Conservation (phyloP, 2,888 invertebrate genomes). For the Laothoe populi region DNA sequence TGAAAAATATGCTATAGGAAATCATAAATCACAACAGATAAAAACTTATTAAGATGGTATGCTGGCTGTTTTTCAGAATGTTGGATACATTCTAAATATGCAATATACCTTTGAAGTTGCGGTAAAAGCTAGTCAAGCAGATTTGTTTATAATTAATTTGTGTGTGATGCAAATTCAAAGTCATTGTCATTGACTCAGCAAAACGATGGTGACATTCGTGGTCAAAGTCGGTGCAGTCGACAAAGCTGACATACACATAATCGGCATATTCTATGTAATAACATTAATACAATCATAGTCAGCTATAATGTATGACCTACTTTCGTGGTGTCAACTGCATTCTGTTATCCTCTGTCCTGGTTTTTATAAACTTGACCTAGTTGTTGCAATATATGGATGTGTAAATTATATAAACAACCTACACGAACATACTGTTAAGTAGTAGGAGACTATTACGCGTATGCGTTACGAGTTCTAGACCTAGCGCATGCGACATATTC, state of each 20-base stretch:
- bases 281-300: slow-evolving; percentile 5
- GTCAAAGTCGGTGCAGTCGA: not conserved
- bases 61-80: no score
- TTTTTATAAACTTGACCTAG: slow-evolving; percentile 79
- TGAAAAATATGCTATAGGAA: no score
- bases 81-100: no score
- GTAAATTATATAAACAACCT: slow-evolving; percentile 60
- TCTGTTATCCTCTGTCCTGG: slow-evolving; percentile 80
- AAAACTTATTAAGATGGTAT: no score
- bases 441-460: slow-evolving; percentile 51
- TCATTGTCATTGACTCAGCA: not conserved
- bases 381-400: slow-evolving; percentile 60
- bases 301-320: slow-evolving; percentile 55
- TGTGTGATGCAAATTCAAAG: not conserved
- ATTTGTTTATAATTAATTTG: not conserved
- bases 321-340: slow-evolving; percentile 67
- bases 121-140: no score
- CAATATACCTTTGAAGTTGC: no score
- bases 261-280: slow-evolving; percentile 1
- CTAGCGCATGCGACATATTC: slow-evolving; percentile 50
- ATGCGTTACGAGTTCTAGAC: slow-evolving; percentile 43
- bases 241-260: not conserved
- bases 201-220: not conserved
- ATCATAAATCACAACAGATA: no score
- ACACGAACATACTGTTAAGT: slow-evolving; percentile 59